phyloP scores from a whole-genome alignment of 2,888 invertebrate genomes.

The Harpalus rufipes region DNA sequence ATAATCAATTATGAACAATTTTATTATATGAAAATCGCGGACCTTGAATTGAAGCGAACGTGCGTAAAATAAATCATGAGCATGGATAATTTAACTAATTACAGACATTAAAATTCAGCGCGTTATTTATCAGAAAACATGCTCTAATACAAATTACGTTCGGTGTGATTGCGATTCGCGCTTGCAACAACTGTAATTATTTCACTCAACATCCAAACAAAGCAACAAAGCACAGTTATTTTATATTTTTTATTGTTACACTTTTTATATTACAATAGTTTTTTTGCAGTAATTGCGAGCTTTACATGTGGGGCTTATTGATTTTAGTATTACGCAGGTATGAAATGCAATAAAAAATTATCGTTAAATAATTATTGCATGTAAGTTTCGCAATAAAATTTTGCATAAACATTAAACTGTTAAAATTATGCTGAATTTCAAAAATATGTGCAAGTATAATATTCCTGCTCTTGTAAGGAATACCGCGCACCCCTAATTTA shows the following conservation, averaged over 20 bases:
- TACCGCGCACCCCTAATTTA: too few species aligned
- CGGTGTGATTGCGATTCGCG: slow-evolving; percentile 49
- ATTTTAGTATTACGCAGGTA: slow-evolving; percentile 3
- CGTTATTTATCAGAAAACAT: slow-evolving; percentile 58
- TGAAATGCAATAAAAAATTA: neutral
- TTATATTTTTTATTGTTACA: slow-evolving; percentile 35
- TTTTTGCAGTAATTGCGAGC: neutral
- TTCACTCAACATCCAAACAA: slow-evolving; percentile 10
- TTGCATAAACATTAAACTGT: neutral
- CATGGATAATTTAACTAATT: slow-evolving; percentile 43
- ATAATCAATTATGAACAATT: slow-evolving; percentile 19
- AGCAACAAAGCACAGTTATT: slow-evolving; percentile 15
- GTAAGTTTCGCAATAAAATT: neutral
- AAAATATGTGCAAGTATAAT: too few species aligned
- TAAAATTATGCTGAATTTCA: too few species aligned
- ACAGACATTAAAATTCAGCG: slow-evolving; percentile 54
- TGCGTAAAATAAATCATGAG: slow-evolving; percentile 47
- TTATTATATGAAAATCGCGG: slow-evolving; percentile 28
- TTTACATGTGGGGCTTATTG: neutral
- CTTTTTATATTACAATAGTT: slow-evolving; percentile 2
- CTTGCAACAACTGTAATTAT: slow-evolving; percentile 34
- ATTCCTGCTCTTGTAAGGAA: too few species aligned
- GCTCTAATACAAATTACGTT: slow-evolving; percentile 50
- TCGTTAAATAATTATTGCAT: neutral
- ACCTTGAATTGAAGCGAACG: slow-evolving; percentile 33